Conservation (phyloP, 1,140 invertebrate genomes). For the Drosophila sturtevanti region DNA sequence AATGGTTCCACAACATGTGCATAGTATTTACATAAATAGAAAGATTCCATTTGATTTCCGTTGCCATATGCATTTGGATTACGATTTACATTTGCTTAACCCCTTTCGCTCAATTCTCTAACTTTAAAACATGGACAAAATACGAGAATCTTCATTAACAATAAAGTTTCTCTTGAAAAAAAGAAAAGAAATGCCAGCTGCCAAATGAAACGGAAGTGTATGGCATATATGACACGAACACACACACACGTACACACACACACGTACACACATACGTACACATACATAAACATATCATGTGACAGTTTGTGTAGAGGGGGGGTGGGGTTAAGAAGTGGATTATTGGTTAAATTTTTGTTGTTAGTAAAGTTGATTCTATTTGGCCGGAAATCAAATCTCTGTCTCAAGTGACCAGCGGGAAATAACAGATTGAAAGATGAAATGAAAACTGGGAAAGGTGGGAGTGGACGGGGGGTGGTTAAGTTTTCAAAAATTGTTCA, state of each 20-base stretch:
- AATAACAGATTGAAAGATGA: neutral
- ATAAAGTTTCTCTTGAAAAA: slow-evolving; percentile 15
- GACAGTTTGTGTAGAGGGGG: neutral
- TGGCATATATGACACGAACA: slow-evolving; percentile 28
- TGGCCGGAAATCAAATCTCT: slow-evolving; percentile 31
- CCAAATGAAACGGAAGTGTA: slow-evolving; percentile 55
- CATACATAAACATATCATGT: slow-evolving; percentile 34
- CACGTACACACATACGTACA: slow-evolving; percentile 28
- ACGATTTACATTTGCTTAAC: slow-evolving; percentile 10
- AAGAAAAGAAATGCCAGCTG: slow-evolving; percentile 22
- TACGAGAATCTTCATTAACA: neutral
- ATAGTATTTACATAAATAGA: neutral
- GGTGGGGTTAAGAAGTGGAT: neutral
- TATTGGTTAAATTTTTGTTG: slow-evolving; percentile 18
- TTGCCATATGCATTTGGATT: slow-evolving; percentile 7
- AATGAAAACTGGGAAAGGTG: neutral
- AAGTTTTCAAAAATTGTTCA: no score
- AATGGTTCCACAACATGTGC: slow-evolving; percentile 14
- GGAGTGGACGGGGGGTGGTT: no score
- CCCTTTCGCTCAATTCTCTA: neutral
- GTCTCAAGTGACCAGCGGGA: slow-evolving; percentile 1
- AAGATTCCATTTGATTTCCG: neutral
- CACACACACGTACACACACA: slow-evolving; percentile 20
- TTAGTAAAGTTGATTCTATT: neutral
- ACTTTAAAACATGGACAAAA: neutral